Conservation (phyloP, 2,888 invertebrate species). For the Apeira syringaria region DNA sequence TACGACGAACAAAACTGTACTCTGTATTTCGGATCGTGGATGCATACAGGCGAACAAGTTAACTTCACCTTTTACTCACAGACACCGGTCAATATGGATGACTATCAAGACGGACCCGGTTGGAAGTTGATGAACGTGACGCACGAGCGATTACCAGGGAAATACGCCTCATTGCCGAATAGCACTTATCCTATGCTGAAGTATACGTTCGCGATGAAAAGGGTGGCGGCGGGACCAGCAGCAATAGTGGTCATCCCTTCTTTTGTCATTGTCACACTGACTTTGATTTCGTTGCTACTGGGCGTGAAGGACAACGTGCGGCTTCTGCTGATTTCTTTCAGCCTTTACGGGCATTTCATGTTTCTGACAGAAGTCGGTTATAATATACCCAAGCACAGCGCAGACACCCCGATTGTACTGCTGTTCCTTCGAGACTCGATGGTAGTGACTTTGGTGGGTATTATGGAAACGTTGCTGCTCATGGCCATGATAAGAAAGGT, state of each 20-base stretch:
- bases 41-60: conserved; percentile 86
- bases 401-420: conserved; percentile 81
- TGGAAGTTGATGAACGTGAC: conserved; percentile 81
- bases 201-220: conserved; percentile 80
- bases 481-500: conserved; percentile 56
- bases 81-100: conserved; percentile 63
- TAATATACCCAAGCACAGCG: conserved; percentile 84
- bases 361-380: conserved; percentile 84
- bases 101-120: conserved; percentile 80
- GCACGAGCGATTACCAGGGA: conserved; percentile 69
- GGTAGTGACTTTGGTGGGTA: conserved; percentile 60
- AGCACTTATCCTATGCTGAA: conserved; percentile 84
- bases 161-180: conserved; percentile 81
- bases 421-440: conserved; percentile 72
- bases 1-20: conserved; percentile 87
- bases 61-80: conserved; percentile 67
- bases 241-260: conserved; percentile 83
- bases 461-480: conserved; percentile 61
- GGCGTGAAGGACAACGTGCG: conserved; percentile 83
- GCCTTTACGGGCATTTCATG: conserved; percentile 84
- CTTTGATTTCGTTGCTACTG: conserved; percentile 81
- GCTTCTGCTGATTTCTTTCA: conserved; percentile 80
- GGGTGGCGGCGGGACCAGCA: conserved; percentile 82
- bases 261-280: conserved; percentile 80
- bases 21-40: conserved; percentile 86